Base-by-base conservation (phyloP, 2,888 invertebrate species). In the Drosophila kambysellisi region DNA sequence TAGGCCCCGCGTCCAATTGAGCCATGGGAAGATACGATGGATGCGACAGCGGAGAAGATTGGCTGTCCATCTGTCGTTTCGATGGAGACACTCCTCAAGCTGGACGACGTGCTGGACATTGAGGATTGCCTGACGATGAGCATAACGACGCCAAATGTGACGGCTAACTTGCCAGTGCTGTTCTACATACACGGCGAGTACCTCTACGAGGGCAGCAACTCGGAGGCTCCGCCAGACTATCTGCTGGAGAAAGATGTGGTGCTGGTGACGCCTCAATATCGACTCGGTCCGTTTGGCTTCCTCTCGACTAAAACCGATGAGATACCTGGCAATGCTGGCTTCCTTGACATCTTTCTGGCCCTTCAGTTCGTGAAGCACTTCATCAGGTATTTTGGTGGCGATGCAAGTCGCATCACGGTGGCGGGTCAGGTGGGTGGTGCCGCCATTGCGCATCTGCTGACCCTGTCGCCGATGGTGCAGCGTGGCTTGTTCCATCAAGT, bases 401-500 rank as follows among this genome's bases (percentile, higher is more conserved):
- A 95, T 87, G 91, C 94, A 1, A 74, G 74, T 15, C 90, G 86
- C 32, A 92, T 95, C 0, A 95, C 95, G 0, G 87, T 95, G 15
- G 93, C 94, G 41, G 95, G 95, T 0, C 94, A 95, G 80, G 94
- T 94, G 76, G 94, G 94, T 2, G 95, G 95, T 4, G 94, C 93
- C 0, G 93, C 93, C 5, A 94, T 94, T 2, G 94, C 94, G 0
- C 93, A 94, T 33, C 89, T 94, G 15, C 90, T 94, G 39, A 90
- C 93, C 1, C 81, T 93, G 8, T 93, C 93, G 66, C 94, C 94
- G 33, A 89, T 93, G 61, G 93, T 92, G 30, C 88, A 89, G 68
- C 80, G 88, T 91, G 94, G 93, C 25, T 87, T 95, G 33, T 94
- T 95, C 77, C 93, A 93, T 53, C 92, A 93, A 65, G 94, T 93